These are phyloP conservation scores for Chloroceryle inda DNA, from an alignment of 2,797 vertebrate species.

Conservation along the genomic window DNA sequence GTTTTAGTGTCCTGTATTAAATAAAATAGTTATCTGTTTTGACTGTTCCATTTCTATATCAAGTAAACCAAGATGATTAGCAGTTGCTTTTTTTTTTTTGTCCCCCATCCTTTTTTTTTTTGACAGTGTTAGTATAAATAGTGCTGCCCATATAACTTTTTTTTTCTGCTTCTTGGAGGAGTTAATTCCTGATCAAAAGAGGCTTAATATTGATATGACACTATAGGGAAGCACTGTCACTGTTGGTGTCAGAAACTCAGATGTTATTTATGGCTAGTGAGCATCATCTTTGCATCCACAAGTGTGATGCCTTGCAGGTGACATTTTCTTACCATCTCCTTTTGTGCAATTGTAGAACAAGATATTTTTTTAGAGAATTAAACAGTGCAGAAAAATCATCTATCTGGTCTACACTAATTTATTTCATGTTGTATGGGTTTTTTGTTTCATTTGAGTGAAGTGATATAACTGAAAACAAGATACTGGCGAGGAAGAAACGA, in stretches of 20 bases:
- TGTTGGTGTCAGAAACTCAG: not conserved
- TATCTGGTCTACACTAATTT: not conserved
- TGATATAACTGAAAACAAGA: not conserved
- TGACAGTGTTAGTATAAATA: not conserved
- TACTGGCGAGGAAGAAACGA: not conserved
- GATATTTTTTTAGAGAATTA: not conserved
- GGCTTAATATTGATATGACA: fast-evolving
- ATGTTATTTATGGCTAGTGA: not conserved
- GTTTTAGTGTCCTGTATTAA: not conserved
- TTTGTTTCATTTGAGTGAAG: not conserved
- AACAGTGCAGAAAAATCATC: not conserved
- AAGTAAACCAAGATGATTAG: not conserved
- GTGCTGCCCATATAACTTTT: not conserved
- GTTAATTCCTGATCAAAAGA: not conserved
- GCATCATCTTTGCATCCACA: not conserved
- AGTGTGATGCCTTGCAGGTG: not conserved
- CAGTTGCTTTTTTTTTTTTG: not conserved
- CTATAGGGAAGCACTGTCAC: not conserved
- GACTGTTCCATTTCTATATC: not conserved
- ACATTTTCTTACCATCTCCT: not conserved
- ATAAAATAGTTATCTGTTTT: not conserved
- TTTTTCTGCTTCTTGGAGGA: not conserved
- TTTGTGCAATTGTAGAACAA: not conserved
- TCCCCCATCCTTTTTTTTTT: not conserved
- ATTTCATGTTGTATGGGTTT: not conserved